Evolutionary conservation across 2,113 vertebrate species (phyloP), one percentile per base, ranked within the genome.

Genomic region (Epinephelus lanceolatus): DNA sequence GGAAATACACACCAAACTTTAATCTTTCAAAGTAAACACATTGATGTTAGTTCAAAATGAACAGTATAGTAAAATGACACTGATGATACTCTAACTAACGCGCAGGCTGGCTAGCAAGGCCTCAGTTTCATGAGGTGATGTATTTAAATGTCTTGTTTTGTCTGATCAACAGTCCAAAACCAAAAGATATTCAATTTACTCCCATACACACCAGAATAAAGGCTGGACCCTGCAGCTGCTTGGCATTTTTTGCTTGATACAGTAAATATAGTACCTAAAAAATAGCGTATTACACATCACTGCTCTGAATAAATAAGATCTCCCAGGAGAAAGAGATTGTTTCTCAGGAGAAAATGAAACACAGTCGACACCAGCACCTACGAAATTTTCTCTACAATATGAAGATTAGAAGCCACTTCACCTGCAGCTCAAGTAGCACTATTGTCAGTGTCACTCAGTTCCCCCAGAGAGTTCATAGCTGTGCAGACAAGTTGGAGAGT

Each of bases 401-500:
- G 3, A 63, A 19, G 14, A 51, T 52, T 15, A 71, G 8, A 7
- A 66, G 15, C 59, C 17, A 15, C 40, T 51, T 53, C 47, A 70
- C 63, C 56, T 80, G 55, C 45, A 61, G 40, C 73, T n/a, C 30
- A 61, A 19, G 40, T 19, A 47, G 40, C 37, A 13, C 71, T 11
- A n/a, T n/a, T 52, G 27, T 63, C 71, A 4, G 19, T 49, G 68
- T 53, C 75, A 33, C 63, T 65, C 23, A 19, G 13, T 56, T 30
- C 1, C 25, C 57, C 19, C 6, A 0, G 23, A 51, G 57, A 33
- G 14, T 4, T 55, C 6, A 18, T n/a, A 51, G 40, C 40, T 65
- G 72, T 55, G 15, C 3, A 40, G 52, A 74, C 62, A 3, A 47
- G 57, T 59, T 42, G 52, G 33, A 66, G 13, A 25, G n/a, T 23